A percentile compares a stretch with the other conserved stretches of the same genome.
Conservation (phyloP, 1,140 invertebrate species). For the Heliconius eleuchia region DNA sequence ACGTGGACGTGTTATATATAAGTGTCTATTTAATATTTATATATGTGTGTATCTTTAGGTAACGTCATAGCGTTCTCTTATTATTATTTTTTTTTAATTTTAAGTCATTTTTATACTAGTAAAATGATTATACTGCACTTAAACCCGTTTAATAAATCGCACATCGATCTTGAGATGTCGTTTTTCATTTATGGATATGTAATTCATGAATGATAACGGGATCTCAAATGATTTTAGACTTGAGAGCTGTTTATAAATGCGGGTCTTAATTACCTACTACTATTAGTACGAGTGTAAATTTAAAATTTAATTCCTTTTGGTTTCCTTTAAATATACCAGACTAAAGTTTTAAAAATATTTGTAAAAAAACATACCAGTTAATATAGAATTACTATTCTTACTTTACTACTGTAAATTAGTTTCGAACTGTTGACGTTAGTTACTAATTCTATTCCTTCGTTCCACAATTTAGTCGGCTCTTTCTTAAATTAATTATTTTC, state of each 20-base stretch:
- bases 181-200: no score
- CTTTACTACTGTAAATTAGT: background rate
- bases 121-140: no score
- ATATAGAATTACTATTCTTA: background rate
- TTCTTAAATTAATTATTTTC: constrained; percentile 30
- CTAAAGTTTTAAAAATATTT: background rate
- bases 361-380: background rate
- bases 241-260: no score
- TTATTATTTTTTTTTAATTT: no score
- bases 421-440: constrained; percentile 1
- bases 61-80: background rate
- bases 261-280: no score
- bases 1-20: constrained; percentile 23
- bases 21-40: background rate
- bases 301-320: background rate
- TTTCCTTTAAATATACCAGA: background rate
- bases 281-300: no score
- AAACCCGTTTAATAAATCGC: no score
- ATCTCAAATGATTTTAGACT: no score
- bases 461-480: constrained; percentile 21
- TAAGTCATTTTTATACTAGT: no score
- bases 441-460: background rate
- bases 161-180: no score
- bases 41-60: background rate
- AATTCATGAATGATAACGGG: no score